A percentile compares a stretch with the other conserved stretches of the same genome.
Evolutionary conservation across 2,797 vertebrate species (phyloP).

Genomic region (Gorsachius magnificus): DNA sequence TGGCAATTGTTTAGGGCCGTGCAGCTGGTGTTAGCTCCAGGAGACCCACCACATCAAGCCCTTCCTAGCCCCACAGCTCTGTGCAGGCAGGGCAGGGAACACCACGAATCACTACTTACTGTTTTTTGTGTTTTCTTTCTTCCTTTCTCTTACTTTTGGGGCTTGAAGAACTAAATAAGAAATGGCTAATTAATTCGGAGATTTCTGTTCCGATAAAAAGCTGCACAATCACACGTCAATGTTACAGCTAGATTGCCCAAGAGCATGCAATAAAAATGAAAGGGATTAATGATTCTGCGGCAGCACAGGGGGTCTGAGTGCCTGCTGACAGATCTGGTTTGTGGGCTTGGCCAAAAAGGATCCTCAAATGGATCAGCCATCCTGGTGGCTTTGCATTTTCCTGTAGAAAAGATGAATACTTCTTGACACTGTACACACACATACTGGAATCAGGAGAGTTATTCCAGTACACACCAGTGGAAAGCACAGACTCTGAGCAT

Average conservation of each 20-base stretch:
- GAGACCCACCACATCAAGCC: constrained; percentile 15
- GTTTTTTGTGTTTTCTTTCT: constrained; percentile 94
- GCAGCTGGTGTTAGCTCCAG: neutral
- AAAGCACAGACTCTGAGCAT: neutral
- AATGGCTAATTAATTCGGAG: constrained; percentile 62
- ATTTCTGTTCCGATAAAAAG: constrained; percentile 34
- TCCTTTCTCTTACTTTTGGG: constrained; percentile 91
- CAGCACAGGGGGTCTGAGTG: neutral
- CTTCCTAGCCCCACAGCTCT: neutral
- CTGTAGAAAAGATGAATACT: neutral
- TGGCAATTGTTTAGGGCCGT: neutral
- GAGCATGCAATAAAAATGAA: neutral
- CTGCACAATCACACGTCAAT: constrained; percentile 1
- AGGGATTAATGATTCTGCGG: neutral
- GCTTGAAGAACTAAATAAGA: constrained; percentile 86
- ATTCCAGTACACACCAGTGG: neutral
- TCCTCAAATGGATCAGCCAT: neutral
- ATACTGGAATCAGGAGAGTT: neutral
- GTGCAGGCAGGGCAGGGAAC: neutral
- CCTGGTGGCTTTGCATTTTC: neutral
- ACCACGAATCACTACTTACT: constrained; percentile 81
- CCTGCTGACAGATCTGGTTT: neutral
- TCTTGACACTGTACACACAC: neutral
- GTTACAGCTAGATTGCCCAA: neutral
- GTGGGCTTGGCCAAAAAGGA: neutral